These are phyloP conservation scores for Sinelater perroti DNA, from an alignment of 2,888 invertebrate species.

Conservation along the genomic window DNA sequence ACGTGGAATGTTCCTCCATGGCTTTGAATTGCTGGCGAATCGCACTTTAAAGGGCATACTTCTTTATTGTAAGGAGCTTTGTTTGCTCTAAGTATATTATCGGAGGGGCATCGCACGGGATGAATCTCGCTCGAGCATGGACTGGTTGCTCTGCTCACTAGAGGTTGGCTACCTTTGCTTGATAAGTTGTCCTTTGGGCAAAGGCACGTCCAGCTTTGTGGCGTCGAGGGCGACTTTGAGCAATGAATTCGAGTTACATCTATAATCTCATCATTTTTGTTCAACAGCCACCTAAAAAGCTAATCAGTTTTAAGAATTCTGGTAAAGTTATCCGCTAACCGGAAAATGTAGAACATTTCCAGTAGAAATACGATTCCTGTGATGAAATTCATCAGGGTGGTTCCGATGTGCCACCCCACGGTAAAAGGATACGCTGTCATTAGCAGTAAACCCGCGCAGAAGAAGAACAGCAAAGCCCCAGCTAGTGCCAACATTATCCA, in stretches of 20 bases:
- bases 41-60: constrained; percentile 1
- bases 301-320: background rate
- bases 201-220: too few species aligned
- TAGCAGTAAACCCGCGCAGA: constrained; percentile 32
- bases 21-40: constrained; percentile 15
- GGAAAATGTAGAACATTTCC: constrained; percentile 38
- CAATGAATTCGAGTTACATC: too few species aligned
- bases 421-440: constrained; percentile 2
- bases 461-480: constrained; percentile 36
- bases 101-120: background rate
- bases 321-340: constrained; percentile 30
- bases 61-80: constrained; percentile 3
- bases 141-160: too few species aligned
- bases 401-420: background rate
- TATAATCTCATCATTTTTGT: background rate
- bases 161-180: background rate
- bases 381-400: constrained; percentile 9
- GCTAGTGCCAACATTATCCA: constrained; percentile 42
- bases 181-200: background rate
- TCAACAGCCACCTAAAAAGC: background rate
- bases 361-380: constrained; percentile 35
- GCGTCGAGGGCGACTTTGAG: too few species aligned
- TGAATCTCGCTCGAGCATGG: too few species aligned
- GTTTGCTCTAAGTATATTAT: background rate
- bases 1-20: constrained; percentile 51